Conservation (phyloP, 2,113 vertebrate genomes). For the Chlorodrepanis virens region DNA sequence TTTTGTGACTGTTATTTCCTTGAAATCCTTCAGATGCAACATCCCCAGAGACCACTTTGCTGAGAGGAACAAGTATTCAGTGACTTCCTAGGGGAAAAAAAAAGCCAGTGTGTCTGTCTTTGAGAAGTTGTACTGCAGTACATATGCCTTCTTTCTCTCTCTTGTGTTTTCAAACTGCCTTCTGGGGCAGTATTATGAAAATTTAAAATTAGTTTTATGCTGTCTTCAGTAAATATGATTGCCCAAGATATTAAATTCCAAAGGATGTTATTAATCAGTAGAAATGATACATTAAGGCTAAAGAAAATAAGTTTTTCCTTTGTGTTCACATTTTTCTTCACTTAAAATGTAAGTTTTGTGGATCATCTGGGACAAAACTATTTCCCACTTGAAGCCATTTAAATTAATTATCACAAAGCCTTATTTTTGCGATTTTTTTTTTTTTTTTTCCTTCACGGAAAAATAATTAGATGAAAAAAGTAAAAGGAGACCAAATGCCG, state of each 20-base stretch:
- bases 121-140: neutral
- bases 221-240: neutral
- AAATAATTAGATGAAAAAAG: neutral
- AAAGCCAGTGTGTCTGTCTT: neutral
- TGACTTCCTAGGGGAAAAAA: neutral
- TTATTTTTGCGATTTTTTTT: neutral
- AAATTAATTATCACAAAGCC: neutral
- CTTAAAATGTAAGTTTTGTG: neutral
- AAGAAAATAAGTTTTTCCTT: neutral
- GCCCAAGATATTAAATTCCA: neutral
- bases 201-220: neutral
- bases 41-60: neutral
- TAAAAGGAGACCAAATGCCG: neutral
- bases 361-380: neutral
- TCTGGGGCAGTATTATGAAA: neutral
- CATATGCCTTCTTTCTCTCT: neutral
- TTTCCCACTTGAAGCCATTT: neutral
- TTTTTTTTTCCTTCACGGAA: neutral
- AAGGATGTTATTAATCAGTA: neutral
- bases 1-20: neutral
- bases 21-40: neutral
- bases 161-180: neutral
- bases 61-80: neutral
- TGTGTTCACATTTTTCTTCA: neutral
- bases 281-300: neutral